Evolutionary conservation across 2,888 invertebrate species (phyloP).

Genomic region (Hetaerina titia): DNA sequence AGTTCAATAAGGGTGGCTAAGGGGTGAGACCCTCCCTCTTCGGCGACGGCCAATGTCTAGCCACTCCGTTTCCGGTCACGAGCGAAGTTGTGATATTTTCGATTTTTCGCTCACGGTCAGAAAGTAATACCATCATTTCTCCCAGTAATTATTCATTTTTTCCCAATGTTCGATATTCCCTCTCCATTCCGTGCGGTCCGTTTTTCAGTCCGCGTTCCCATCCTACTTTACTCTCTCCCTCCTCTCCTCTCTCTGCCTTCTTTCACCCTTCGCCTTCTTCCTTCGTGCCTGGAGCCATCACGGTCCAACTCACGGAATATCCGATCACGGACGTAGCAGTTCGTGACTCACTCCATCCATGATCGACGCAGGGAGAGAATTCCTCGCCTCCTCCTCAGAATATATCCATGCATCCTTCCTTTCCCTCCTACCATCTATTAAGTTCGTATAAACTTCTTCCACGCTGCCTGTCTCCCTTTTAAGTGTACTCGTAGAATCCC

Average conservation of each 20-base stretch:
- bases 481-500: background rate
- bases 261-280: background rate
- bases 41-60: background rate
- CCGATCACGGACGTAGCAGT: conserved; percentile 28
- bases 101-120: background rate
- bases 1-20: too few species aligned
- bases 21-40: background rate
- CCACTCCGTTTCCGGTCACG: background rate
- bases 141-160: background rate
- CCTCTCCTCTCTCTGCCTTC: background rate
- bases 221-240: background rate
- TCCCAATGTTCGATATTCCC: background rate
- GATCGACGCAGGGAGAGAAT: conserved; percentile 24
- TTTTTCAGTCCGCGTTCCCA: background rate
- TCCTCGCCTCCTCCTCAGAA: background rate
- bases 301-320: conserved; percentile 17
- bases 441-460: background rate
- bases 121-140: background rate
- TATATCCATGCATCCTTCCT: background rate
- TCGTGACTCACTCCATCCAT: conserved; percentile 51
- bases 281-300: background rate
- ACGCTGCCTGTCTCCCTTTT: background rate
- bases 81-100: background rate
- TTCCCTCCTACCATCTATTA: background rate
- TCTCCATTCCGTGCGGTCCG: background rate